Percentiles rank a stretch among this genome's conserved stretches.
Evolutionary conservation across 2,888 invertebrate species (phyloP).

Genomic region (Zelleria hepariella): DNA sequence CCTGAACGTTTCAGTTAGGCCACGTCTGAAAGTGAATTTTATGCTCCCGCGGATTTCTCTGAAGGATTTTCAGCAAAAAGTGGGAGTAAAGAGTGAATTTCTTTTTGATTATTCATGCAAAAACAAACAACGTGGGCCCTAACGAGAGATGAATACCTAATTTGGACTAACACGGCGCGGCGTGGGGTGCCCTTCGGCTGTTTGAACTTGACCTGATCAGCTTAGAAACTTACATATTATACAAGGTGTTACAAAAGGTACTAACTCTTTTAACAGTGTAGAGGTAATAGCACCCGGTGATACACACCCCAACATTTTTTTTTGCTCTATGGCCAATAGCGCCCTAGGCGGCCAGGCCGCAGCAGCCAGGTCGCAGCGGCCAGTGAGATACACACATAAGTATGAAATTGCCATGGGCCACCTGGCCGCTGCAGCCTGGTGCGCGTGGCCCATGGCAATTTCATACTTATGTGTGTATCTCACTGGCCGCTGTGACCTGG

Average conservation of each 20-base stretch:
- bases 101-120: constrained; percentile 1
- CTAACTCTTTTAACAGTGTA: no score
- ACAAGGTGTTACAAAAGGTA: background rate
- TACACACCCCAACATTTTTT: no score
- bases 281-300: no score
- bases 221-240: background rate
- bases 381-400: no score
- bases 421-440: no score
- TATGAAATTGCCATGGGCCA: no score
- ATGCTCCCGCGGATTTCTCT: background rate
- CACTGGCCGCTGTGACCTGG: no score
- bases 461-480: no score
- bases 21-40: background rate
- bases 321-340: no score
- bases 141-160: constrained; percentile 1
- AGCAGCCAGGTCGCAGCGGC: no score
- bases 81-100: background rate
- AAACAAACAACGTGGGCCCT: background rate
- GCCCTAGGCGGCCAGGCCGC: no score
- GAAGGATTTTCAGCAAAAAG: background rate
- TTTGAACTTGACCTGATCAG: background rate
- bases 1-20: background rate
- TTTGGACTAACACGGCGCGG: background rate
- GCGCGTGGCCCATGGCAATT: no score
- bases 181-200: background rate